Evolutionary conservation across 2,113 vertebrate genomes (phyloP), one percentile per base, ranked within the genome.

Genomic region (Corydoras sp.): DNA sequence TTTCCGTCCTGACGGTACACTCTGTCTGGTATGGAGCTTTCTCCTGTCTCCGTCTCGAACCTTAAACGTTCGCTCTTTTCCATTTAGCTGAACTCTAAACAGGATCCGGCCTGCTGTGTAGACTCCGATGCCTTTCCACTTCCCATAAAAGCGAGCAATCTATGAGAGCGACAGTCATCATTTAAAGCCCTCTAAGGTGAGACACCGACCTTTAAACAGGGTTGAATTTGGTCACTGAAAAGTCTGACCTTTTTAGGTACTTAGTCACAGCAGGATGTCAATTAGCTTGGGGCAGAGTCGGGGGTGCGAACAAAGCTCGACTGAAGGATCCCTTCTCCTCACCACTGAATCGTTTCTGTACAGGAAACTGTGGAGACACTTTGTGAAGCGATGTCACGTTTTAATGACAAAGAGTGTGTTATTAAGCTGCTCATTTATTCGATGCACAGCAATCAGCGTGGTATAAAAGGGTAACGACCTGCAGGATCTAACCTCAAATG

Each of bases 231-330:
- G 72, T 71, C 58, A 65, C 62, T 60, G 55, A 75, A 76, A 69
- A 77, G 78, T 77, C 74, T 83, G 81, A 81, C 79, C 81, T 85
- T 85, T 77, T 79, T 77, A 68, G 62, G 66, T 76, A 71, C 78
- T 83, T 77, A 70, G 53, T 73, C 76, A 70, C 81, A 72, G 77
- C 68, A 29, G 81, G 79, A 54, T 79, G 74, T 77, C 79, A 80
- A 77, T 80, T 80, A 80, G 66, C 73, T 24, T 60, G 13, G 69
- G 54, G 56, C 58, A 49, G 35, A 77, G 35, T 56, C 30, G 18
- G 68, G 64, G 35, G 56, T 35, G 15, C 14, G 61, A 62, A 48
- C 32, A 62, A 18, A 62, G 14, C 62, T 63, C 31, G 50, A 43
- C 49, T 62, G 8, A 55, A 73, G 72, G 68, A 68, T 76, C 2